These are phyloP conservation scores for Pionites leucogaster DNA, from an alignment of 2,113 vertebrate genomes.

Conservation along the genomic window DNA sequence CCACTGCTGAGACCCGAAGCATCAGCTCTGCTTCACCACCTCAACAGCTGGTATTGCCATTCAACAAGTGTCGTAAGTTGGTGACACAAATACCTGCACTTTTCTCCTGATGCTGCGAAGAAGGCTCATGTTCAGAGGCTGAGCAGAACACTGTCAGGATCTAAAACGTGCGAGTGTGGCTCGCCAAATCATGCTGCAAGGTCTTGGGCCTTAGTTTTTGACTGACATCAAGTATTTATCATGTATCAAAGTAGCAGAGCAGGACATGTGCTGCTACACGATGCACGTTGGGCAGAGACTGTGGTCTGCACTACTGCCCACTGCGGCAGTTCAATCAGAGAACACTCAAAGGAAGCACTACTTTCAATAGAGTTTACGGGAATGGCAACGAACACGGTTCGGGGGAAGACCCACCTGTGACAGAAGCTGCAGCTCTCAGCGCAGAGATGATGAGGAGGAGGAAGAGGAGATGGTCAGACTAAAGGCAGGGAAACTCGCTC, in stretches of 20 bases:
- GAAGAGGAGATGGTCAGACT: rapidly evolving
- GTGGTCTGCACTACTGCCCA: background rate
- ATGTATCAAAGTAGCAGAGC: rapidly evolving
- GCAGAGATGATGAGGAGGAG: background rate
- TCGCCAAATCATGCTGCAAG: rapidly evolving
- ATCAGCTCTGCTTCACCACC: background rate
- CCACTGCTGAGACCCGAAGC: background rate
- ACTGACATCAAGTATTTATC: no score
- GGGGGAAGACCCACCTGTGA: background rate
- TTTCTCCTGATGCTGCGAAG: rapidly evolving
- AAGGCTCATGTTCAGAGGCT: background rate
- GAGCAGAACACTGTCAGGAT: background rate
- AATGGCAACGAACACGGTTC: rapidly evolving
- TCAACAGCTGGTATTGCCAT: rapidly evolving
- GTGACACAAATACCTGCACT: background rate
- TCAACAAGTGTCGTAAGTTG: rapidly evolving
- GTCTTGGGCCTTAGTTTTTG: background rate
- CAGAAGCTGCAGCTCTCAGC: rapidly evolving
- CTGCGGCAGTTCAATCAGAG: background rate
- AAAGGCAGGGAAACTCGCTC: background rate
- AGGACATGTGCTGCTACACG: rapidly evolving
- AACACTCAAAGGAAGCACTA: background rate
- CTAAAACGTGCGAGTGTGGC: background rate
- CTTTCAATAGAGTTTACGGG: rapidly evolving
- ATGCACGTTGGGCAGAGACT: background rate